Conservation (phyloP, 2,888 invertebrate species). For the Caradrina clavipalpis region DNA sequence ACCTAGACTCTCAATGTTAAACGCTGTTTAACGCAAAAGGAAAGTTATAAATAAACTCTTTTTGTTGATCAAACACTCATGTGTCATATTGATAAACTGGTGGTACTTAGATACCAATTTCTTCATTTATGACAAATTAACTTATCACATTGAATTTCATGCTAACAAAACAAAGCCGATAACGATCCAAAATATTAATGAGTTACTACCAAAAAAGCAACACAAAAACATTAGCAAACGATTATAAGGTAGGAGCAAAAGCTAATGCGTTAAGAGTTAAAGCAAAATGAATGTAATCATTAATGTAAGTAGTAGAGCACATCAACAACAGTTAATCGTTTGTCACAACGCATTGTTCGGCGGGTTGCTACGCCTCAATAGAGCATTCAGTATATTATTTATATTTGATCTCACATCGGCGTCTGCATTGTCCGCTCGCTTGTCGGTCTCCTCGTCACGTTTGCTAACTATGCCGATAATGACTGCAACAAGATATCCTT, state of each 20-base stretch:
- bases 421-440: slow-evolving; percentile 59
- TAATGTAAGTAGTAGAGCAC: slow-evolving; percentile 32
- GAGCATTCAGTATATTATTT: slow-evolving; percentile 51
- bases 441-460: slow-evolving; percentile 64
- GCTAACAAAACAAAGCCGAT: background rate
- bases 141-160: too few species aligned
- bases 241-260: slow-evolving; percentile 8
- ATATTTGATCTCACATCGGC: slow-evolving; percentile 53
- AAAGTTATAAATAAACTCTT: slow-evolving; percentile 62
- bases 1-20: slow-evolving; percentile 70
- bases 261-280: slow-evolving; percentile 14
- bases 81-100: slow-evolving; percentile 44
- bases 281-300: slow-evolving; percentile 30
- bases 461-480: slow-evolving; percentile 72
- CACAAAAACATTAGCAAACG: background rate
- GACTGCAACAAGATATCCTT: slow-evolving; percentile 84
- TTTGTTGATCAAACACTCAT: slow-evolving; percentile 18
- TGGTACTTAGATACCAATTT: background rate
- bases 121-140: background rate
- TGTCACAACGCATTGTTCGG: slow-evolving; percentile 46
- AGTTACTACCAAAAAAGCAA: background rate
- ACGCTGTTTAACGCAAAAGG: slow-evolving; percentile 56
- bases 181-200: background rate
- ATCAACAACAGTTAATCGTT: slow-evolving; percentile 36
- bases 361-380: slow-evolving; percentile 27